Conservation (phyloP, 2,797 vertebrate genomes). For the Kryptopterus vitreolus region DNA sequence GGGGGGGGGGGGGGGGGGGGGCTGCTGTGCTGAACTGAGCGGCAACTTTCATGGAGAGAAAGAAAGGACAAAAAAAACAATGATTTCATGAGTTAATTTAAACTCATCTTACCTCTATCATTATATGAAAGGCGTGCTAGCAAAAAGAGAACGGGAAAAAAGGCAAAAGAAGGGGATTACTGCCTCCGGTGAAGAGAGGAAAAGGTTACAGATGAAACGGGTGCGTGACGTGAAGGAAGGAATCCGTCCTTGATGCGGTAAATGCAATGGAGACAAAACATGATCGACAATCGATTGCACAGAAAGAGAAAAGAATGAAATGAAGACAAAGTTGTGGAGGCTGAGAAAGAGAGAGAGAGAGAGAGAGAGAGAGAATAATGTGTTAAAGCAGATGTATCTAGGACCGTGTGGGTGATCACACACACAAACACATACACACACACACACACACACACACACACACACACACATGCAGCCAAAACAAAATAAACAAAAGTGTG, state of each 20-base stretch:
- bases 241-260: background rate
- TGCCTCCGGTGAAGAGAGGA: conserved; percentile 75
- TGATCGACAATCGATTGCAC: background rate
- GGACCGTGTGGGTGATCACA: background rate
- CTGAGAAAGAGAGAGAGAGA: background rate
- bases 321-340: background rate
- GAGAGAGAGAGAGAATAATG: background rate
- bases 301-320: background rate
- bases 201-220: conserved; percentile 62
- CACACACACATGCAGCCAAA: too few relatives aligned
- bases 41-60: background rate
- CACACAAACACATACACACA: background rate
- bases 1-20: conserved; percentile 59
- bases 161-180: conserved; percentile 83
- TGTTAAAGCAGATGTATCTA: background rate
- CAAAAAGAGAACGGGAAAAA: conserved; percentile 73
- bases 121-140: conserved; percentile 99
- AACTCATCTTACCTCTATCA: conserved; percentile 98
- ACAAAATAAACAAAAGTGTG: too few relatives aligned
- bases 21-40: background rate
- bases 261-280: background rate
- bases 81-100: conserved; percentile 66
- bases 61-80: conserved; percentile 21
- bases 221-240: conserved; percentile 33
- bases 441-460: background rate